These are phyloP conservation scores for Ia io DNA, from an alignment of 2,113 vertebrate species.

Conservation along the genomic window DNA sequence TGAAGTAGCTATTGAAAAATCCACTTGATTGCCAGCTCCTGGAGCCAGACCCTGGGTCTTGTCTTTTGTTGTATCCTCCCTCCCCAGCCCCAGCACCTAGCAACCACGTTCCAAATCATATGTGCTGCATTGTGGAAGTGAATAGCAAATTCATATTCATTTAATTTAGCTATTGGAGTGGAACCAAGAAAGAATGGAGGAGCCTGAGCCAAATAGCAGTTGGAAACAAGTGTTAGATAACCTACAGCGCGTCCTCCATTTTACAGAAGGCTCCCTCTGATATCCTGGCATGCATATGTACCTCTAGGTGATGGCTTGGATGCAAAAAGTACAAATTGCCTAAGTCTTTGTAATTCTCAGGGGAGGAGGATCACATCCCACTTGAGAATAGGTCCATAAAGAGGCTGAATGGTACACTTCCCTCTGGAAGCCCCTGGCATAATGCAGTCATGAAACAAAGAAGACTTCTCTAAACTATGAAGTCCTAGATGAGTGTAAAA, in stretches of 20 bases:
- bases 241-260: background rate
- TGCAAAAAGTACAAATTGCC: background rate
- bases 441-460: background rate
- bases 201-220: background rate
- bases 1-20: background rate
- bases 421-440: background rate
- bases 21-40: background rate
- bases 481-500: background rate
- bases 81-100: background rate
- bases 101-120: background rate
- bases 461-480: background rate
- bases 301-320: background rate
- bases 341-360: background rate
- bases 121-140: background rate
- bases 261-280: background rate
- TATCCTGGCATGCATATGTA: background rate
- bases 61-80: background rate
- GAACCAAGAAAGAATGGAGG: conserved; percentile 23
- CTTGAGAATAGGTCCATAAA: background rate
- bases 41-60: background rate
- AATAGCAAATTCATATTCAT: conserved; percentile 25
- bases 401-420: background rate
- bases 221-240: background rate
- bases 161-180: conserved; percentile 29
- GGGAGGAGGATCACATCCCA: background rate